Conservation (phyloP, 1,140 invertebrate genomes). For the Aricia agestis region DNA sequence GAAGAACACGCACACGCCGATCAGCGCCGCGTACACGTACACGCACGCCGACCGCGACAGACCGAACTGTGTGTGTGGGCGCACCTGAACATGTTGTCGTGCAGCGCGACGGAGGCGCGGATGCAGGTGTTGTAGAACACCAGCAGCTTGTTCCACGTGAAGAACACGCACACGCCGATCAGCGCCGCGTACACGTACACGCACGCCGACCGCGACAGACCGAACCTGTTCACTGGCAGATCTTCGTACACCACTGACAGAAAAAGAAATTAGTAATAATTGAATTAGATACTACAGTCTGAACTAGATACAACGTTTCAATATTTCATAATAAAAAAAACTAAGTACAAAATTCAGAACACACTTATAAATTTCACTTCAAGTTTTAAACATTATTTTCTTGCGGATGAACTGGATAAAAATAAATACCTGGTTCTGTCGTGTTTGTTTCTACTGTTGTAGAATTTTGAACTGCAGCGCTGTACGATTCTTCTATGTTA, state of each 20-base stretch:
- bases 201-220: conserved; percentile 65
- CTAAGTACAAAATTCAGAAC: no score
- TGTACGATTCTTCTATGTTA: conserved; percentile 1
- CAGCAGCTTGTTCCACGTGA: conserved; percentile 69
- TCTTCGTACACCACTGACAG: conserved; percentile 32
- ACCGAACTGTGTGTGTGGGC: conserved; percentile 4
- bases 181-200: conserved; percentile 78
- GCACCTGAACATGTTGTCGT: conserved; percentile 86
- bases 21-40: conserved; percentile 76
- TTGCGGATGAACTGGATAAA: no score
- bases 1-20: conserved; percentile 22
- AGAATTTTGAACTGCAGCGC: background rate
- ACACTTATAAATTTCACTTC: no score
- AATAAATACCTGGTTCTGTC: conserved; percentile 42
- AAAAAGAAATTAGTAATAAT: background rate
- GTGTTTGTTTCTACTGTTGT: background rate
- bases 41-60: conserved; percentile 68
- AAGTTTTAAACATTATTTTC: no score
- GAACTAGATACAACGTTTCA: no score
- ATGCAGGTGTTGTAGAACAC: conserved; percentile 86
- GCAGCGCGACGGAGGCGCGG: conserved; percentile 82
- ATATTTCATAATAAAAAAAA: no score
- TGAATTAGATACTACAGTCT: no score
- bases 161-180: conserved; percentile 67
- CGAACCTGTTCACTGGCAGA: conserved; percentile 46